These are phyloP conservation scores for Lamprologus lemairii DNA, from an alignment of 2,113 vertebrate species.

Conservation along the genomic window DNA sequence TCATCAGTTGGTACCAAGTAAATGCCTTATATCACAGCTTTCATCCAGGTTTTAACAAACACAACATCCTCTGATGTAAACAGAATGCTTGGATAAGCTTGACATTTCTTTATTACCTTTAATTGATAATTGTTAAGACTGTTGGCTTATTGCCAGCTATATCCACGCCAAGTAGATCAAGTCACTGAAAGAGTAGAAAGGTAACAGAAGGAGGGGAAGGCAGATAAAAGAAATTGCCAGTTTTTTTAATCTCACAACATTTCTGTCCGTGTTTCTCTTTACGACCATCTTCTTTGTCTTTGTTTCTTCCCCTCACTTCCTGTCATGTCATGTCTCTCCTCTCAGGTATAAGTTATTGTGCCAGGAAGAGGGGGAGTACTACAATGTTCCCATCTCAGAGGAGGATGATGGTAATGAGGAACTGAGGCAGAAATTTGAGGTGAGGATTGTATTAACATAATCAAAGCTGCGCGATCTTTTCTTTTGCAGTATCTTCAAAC, in stretches of 20 bases:
- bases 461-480: neutral
- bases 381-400: slow-evolving; percentile 94
- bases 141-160: neutral
- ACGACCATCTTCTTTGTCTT: neutral
- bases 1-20: neutral
- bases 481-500: neutral
- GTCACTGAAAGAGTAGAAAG: neutral
- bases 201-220: neutral
- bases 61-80: neutral
- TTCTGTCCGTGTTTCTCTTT: neutral
- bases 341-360: slow-evolving; percentile 92
- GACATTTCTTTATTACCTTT: neutral
- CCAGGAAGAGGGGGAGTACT: slow-evolving; percentile 95
- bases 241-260: neutral
- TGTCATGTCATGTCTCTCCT: neutral
- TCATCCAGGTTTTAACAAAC: neutral
- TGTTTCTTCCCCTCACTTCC: neutral
- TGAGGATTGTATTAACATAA: slow-evolving; percentile 54
- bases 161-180: neutral
- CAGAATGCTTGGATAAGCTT: neutral
- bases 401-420: slow-evolving; percentile 87
- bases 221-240: neutral
- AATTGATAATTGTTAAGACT: neutral
- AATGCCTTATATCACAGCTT: neutral
- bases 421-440: slow-evolving; percentile 94